phyloP scores from a whole-genome alignment of 1,140 invertebrate genomes.

The Cyphomyrmex costatus region DNA sequence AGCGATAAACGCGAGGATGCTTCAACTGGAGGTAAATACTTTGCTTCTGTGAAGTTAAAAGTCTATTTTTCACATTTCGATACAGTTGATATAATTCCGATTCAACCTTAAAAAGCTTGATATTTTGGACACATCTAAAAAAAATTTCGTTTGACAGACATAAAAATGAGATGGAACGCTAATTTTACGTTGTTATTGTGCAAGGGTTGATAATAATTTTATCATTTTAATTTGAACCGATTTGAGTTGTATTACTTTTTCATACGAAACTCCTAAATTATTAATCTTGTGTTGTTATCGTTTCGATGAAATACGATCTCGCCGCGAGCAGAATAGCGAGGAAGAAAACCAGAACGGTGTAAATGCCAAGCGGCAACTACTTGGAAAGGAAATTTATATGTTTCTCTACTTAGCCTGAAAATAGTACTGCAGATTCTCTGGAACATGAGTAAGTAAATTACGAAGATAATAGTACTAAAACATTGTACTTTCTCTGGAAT shows the following conservation, averaged over 20 bases:
- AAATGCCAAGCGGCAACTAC: constrained; percentile 55
- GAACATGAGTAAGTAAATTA: constrained; percentile 62
- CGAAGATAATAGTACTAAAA: constrained; percentile 55
- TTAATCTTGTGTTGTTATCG: constrained; percentile 37
- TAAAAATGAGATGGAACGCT: background rate
- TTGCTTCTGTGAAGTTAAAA: background rate
- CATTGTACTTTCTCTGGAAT: constrained; percentile 34
- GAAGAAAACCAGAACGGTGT: constrained; percentile 45
- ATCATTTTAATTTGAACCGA: background rate
- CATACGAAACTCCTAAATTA: background rate
- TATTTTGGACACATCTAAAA: background rate
- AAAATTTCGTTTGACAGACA: background rate
- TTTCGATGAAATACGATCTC: constrained; percentile 32
- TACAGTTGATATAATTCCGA: background rate
- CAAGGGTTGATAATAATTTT: background rate
- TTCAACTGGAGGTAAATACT: constrained; percentile 30
- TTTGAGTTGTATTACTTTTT: background rate
- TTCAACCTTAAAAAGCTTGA: background rate
- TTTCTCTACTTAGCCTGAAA: constrained; percentile 55
- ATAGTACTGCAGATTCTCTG: constrained; percentile 45
- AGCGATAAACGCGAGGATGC: background rate
- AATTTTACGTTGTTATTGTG: background rate
- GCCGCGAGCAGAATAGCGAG: background rate
- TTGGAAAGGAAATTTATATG: constrained; percentile 54
- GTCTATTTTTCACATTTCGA: background rate